phyloP scores from a whole-genome alignment of 1,140 invertebrate genomes.

The Vanessa tameamea region DNA sequence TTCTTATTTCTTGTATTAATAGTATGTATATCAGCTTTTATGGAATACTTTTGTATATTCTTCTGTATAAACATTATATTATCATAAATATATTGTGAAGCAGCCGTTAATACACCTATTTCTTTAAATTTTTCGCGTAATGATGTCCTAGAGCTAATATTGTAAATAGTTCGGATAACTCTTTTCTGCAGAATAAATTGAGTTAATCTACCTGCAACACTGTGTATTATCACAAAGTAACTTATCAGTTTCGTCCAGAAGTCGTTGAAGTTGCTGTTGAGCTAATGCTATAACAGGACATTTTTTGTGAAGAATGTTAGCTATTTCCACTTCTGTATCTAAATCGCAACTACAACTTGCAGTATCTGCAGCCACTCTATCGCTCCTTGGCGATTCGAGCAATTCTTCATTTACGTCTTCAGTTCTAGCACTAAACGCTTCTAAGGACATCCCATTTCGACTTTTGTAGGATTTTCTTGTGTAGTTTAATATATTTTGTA shows the following conservation, averaged over 20 bases:
- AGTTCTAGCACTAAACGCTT: constrained; percentile 36
- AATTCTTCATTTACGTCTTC: constrained; percentile 41
- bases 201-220: constrained; percentile 53
- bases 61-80: too few species aligned
- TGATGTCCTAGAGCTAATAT: too few species aligned
- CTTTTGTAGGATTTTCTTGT: constrained; percentile 46
- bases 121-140: too few species aligned
- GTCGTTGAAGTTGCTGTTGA: constrained; percentile 62
- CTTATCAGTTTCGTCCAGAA: constrained; percentile 67
- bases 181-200: too few species aligned
- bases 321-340: constrained; percentile 62
- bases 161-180: too few species aligned
- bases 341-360: constrained; percentile 60
- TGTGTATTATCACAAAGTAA: constrained; percentile 56
- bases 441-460: constrained; percentile 26
- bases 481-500: constrained; percentile 50
- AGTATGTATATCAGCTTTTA: too few species aligned
- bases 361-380: constrained; percentile 37
- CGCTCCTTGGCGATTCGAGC: constrained; percentile 51
- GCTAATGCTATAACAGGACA: constrained; percentile 71
- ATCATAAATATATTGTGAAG: too few species aligned
- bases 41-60: too few species aligned
- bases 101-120: too few species aligned
- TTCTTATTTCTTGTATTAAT: too few species aligned
- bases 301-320: constrained; percentile 71